Conservation (phyloP, 2,113 vertebrate species). For the Lichenostomus cassidix region DNA sequence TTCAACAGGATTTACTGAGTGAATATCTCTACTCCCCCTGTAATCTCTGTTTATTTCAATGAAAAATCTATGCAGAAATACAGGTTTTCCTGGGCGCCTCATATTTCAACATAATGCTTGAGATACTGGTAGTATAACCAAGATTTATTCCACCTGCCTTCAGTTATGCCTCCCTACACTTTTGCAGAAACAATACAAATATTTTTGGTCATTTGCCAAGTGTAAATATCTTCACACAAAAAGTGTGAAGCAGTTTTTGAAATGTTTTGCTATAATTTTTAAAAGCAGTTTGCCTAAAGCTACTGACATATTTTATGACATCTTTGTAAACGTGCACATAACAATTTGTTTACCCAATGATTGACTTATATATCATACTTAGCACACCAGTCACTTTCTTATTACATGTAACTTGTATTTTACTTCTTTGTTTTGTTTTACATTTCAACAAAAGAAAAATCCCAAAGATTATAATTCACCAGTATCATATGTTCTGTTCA, state of each 20-base stretch:
- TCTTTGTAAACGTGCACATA: not conserved
- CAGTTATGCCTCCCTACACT: not conserved
- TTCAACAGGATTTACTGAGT: not conserved
- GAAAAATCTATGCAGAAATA: not conserved
- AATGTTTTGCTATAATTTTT: not conserved
- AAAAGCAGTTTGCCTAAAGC: not conserved
- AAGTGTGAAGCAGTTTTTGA: not conserved
- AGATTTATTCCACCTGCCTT: not conserved
- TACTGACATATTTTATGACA: not conserved
- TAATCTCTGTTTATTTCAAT: not conserved
- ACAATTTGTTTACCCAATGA: not conserved
- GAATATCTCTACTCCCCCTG: not conserved
- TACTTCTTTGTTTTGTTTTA: not conserved
- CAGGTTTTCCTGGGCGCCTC: not conserved
- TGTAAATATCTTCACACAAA: not conserved
- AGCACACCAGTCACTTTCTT: not conserved
- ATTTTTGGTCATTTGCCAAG: not conserved
- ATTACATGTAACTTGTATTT: not conserved
- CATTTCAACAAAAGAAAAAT: not conserved
- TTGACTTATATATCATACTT: fast-evolving
- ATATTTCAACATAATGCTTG: not conserved
- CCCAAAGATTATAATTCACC: not conserved
- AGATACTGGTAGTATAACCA: not conserved
- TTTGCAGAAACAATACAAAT: not conserved
- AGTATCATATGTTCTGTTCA: not conserved